Conservation (phyloP, 2,113 vertebrate genomes). For the Callaeas wilsoni region DNA sequence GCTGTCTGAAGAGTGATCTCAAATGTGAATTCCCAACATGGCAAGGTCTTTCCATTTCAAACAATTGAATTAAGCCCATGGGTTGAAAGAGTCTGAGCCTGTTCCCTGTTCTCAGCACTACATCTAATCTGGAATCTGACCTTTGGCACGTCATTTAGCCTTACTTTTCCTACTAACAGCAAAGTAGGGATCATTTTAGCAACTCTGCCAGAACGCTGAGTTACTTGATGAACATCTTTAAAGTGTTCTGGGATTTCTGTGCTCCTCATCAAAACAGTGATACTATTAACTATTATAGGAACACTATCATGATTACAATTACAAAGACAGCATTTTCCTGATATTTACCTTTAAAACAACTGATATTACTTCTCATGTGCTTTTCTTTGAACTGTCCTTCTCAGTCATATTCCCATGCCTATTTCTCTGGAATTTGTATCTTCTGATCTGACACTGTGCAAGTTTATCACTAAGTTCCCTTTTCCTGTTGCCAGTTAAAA, state of each 20-base stretch:
- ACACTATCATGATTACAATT: not conserved
- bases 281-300: not conserved
- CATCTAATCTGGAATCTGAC: not conserved
- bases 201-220: not conserved
- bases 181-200: not conserved
- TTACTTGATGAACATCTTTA: not conserved
- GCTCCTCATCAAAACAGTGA: not conserved
- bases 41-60: not conserved
- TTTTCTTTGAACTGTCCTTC: not conserved
- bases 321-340: not conserved
- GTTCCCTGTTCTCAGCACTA: not conserved
- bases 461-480: not conserved
- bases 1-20: not conserved
- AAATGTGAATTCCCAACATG: not conserved
- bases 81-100: not conserved
- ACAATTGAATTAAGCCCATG: not conserved
- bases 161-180: not conserved
- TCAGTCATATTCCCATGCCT: not conserved
- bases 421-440: not conserved
- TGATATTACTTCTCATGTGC: not conserved
- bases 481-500: not conserved
- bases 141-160: not conserved
- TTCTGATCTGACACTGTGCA: not conserved
- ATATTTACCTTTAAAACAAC: not conserved
- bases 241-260: not conserved